Conservation (phyloP, 2,797 vertebrate genomes). For the Trachurus trachurus region DNA sequence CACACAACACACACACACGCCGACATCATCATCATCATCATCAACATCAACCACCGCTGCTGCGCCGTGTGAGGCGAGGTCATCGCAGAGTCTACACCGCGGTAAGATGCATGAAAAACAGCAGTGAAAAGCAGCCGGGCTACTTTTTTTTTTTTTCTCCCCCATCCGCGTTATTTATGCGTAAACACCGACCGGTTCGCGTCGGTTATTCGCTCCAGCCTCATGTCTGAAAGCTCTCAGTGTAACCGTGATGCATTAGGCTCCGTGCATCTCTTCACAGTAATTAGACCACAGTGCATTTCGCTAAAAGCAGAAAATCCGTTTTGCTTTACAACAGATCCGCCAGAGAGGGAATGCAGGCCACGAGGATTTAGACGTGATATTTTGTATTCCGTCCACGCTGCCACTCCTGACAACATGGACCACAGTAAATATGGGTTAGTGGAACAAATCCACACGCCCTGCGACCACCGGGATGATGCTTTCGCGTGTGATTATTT, state of each 20-base stretch:
- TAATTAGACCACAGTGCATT: slow-evolving; percentile 14
- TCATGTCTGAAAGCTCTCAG: neutral
- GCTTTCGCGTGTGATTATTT: slow-evolving; percentile 4
- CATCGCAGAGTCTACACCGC: slow-evolving; percentile 47
- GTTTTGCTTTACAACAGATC: neutral
- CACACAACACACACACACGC: neutral
- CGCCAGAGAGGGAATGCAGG: slow-evolving; percentile 13
- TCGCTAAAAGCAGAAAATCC: slow-evolving; percentile 7
- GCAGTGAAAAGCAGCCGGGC: neutral
- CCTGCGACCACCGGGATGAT: slow-evolving; percentile 48
- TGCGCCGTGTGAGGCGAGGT: slow-evolving; percentile 63
- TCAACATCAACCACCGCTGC: slow-evolving; percentile 10
- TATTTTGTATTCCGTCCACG: neutral
- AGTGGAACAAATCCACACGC: slow-evolving; percentile 77
- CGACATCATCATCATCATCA: slow-evolving; percentile 45
- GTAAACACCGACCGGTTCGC: slow-evolving; percentile 13
- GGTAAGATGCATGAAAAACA: slow-evolving; percentile 64
- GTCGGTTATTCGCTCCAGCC: neutral
- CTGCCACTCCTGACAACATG: slow-evolving; percentile 52
- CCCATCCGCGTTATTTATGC: slow-evolving; percentile 12
- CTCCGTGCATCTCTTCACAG: neutral
- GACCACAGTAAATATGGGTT: slow-evolving; percentile 74
- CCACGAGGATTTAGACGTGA: neutral
- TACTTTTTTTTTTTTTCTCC: neutral
- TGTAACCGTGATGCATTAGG: neutral